Base-by-base conservation (phyloP, 2,113 vertebrate genomes). In the Orthonyx spaldingii region DNA sequence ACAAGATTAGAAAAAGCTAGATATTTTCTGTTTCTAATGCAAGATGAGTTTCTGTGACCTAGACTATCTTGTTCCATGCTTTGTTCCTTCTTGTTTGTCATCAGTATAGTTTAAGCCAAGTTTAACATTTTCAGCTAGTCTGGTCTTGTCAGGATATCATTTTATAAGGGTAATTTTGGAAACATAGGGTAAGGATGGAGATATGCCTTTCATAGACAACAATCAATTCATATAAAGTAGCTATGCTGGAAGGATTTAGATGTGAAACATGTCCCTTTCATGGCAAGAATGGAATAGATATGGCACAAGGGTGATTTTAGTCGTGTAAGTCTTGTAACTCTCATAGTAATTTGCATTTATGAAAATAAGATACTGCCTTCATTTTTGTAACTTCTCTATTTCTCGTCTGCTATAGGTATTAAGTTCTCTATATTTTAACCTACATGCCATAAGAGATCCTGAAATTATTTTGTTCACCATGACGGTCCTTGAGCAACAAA, bases 201-300 rank as follows among this genome's bases (percentile, higher is more conserved):
- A 76, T 16, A 13, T 0, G 0, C 8, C 60, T 80, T 18, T 39
- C 2, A 0, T 9, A 9, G 49, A 35, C 19, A 65, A 39, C 5
- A 83, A 76, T 11, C 15, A 23, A 22, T 52, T 89, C 35, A 33
- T 24, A 41, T 4, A 22, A 85, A 69, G n/a, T 20, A 69, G 27
- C 6, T 32, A 14, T 21, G 15, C 33, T 27, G 71, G 35, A 66
- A 90, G 49, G 17, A 56, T 32, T 50, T 39, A 42, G 5, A 10
- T 32, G 14, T 80, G 35, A 84, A 90, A 70, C 19, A 13, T 0
- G 8, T 11, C 18, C 9, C 3, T 56, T 57, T 55, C 55, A 59
- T 5, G 7, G 6, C 15, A 83, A 26, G 39, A 74, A 57, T 8
- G 14, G 27, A 10, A 81, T 19, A 42, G 9, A 21, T 42, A 41